phyloP scores from a whole-genome alignment of 2,113 vertebrate genomes.

The Monopterus albus region DNA sequence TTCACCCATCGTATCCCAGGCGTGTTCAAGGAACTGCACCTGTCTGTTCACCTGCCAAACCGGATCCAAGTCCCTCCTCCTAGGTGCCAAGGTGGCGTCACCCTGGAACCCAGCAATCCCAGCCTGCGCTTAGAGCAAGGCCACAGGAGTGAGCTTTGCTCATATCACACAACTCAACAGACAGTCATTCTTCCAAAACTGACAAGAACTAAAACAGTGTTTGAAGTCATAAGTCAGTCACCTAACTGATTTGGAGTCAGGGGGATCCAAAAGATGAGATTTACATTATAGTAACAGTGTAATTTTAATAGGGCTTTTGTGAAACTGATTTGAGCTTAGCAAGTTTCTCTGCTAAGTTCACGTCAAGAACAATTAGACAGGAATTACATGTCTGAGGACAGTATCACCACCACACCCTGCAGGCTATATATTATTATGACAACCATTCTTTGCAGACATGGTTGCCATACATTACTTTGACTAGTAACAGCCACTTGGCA shows the following conservation, averaged over 20 bases:
- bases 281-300: conserved; percentile 5
- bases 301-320: conserved; percentile 35
- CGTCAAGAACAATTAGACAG: conserved; percentile 35
- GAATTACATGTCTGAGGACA: conserved; percentile 19
- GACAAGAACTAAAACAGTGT: neutral
- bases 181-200: neutral
- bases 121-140: neutral
- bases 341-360: conserved; percentile 28
- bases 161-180: neutral
- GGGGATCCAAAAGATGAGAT: conserved; percentile 12
- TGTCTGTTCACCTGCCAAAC: conserved; percentile 76
- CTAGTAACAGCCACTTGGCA: too few species aligned
- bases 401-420: neutral
- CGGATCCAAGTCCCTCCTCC: conserved; percentile 69
- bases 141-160: neutral
- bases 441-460: too few species aligned
- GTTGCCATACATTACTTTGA: too few species aligned
- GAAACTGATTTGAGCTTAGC: conserved; percentile 15
- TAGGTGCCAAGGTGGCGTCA: conserved; percentile 35
- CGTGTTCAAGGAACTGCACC: conserved; percentile 64
- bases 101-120: conserved; percentile 6
- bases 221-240: neutral
- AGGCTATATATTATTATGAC: conserved; percentile 7
- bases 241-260: conserved; percentile 29
- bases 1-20: conserved; percentile 56